These are phyloP conservation scores for Psittacula cyanocephala DNA, from an alignment of 2,113 vertebrate genomes.

Conservation along the genomic window DNA sequence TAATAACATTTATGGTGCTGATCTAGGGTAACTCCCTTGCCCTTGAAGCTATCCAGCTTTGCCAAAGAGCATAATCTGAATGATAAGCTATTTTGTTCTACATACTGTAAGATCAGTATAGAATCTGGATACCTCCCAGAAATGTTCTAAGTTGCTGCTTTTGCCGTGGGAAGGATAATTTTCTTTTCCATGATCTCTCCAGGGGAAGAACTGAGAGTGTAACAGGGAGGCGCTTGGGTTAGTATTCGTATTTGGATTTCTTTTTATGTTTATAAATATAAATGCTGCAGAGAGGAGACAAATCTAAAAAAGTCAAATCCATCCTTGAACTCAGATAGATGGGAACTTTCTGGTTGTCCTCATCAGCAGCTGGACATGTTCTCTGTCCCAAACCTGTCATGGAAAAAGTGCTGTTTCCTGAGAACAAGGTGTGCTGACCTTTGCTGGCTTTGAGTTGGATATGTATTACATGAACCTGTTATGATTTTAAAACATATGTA, in stretches of 20 bases:
- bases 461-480: accelerated
- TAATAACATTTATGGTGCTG: not conserved
- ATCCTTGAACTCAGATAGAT: not conserved
- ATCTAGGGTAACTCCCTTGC: conserved; percentile 11
- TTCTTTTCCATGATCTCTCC: not conserved
- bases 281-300: not conserved
- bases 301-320: not conserved
- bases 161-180: not conserved
- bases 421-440: accelerated
- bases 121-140: conserved; percentile 8
- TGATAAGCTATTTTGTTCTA: conserved; percentile 45
- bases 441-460: not conserved
- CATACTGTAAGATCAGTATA: not conserved
- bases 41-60: conserved; percentile 40
- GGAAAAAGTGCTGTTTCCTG: not conserved
- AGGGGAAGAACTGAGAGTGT: not conserved
- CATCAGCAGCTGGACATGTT: not conserved
- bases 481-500: not conserved
- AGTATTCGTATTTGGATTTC: not conserved
- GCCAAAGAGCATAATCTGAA: conserved; percentile 8
- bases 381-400: not conserved
- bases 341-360: not conserved
- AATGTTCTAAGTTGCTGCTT: not conserved
- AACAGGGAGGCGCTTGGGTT: not conserved
- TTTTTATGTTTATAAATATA: not conserved